These are phyloP conservation scores for Dioctria linearis DNA, from an alignment of 2,888 invertebrate genomes.

Conservation along the genomic window DNA sequence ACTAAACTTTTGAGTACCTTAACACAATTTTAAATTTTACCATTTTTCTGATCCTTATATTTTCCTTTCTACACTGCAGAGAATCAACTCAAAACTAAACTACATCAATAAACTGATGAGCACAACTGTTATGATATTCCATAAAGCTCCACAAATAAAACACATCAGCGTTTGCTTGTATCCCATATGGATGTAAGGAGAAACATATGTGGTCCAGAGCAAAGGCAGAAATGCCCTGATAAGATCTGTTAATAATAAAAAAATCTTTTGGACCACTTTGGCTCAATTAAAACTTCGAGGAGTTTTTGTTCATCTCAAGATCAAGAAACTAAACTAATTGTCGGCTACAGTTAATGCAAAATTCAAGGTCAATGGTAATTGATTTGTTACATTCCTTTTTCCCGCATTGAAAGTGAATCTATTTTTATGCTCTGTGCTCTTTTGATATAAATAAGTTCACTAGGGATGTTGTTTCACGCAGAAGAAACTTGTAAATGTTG, in stretches of 20 bases:
- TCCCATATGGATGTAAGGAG: slow-evolving; percentile 14
- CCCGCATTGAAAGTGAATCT: background rate
- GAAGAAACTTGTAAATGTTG: no score
- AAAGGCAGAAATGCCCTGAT: background rate
- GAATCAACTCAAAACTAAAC: background rate
- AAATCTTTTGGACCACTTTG: slow-evolving; percentile 6
- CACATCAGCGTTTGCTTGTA: slow-evolving; percentile 25
- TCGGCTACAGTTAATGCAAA: slow-evolving; percentile 1
- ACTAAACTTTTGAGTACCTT: no score
- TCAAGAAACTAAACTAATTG: slow-evolving; percentile 40
- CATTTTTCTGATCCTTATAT: background rate
- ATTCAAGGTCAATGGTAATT: slow-evolving; percentile 37
- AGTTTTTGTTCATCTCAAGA: background rate
- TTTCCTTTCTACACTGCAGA: background rate
- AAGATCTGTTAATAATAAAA: background rate
- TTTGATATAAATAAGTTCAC: no score
- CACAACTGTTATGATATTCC: background rate
- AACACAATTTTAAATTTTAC: no score
- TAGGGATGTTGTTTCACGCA: no score
- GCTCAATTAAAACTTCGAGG: slow-evolving; percentile 27
- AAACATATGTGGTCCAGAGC: slow-evolving; percentile 12
- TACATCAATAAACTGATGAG: background rate
- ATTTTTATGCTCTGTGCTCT: background rate
- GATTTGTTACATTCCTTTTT: background rate
- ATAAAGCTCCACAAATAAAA: background rate